Conservation (phyloP, 2,113 vertebrate species). For the Catharus minimus region DNA sequence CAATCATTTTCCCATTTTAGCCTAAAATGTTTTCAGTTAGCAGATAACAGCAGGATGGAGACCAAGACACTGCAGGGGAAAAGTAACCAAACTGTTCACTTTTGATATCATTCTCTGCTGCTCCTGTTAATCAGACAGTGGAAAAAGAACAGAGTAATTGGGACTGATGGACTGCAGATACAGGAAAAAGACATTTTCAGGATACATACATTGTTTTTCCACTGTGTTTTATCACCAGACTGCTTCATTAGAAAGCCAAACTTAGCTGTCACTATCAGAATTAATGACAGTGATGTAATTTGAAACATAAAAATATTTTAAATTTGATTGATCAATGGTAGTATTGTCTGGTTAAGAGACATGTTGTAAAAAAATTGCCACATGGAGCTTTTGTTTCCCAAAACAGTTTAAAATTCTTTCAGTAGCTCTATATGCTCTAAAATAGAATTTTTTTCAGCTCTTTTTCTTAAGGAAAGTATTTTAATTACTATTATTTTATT, state of each 20-base stretch:
- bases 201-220: not conserved
- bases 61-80: not conserved
- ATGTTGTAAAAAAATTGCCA: not conserved
- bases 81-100: not conserved
- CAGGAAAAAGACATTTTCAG: conserved; percentile 13
- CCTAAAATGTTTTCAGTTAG: not conserved
- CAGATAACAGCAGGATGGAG: not conserved
- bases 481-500: not conserved
- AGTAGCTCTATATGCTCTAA: not conserved
- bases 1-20: not conserved
- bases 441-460: not conserved
- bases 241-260: not conserved
- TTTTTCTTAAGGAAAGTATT: not conserved
- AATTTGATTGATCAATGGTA: not conserved
- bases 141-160: not conserved
- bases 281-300: not conserved
- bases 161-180: not conserved
- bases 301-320: not conserved
- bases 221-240: not conserved
- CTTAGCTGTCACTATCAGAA: not conserved
- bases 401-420: not conserved
- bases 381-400: not conserved
- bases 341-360: not conserved
- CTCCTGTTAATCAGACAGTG: not conserved
- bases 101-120: not conserved